Percentiles rank a stretch among this genome's conserved stretches.
These are phyloP conservation scores for Dasypus novemcinctus DNA, from an alignment of 2,113 vertebrate species.

Conservation along the genomic window DNA sequence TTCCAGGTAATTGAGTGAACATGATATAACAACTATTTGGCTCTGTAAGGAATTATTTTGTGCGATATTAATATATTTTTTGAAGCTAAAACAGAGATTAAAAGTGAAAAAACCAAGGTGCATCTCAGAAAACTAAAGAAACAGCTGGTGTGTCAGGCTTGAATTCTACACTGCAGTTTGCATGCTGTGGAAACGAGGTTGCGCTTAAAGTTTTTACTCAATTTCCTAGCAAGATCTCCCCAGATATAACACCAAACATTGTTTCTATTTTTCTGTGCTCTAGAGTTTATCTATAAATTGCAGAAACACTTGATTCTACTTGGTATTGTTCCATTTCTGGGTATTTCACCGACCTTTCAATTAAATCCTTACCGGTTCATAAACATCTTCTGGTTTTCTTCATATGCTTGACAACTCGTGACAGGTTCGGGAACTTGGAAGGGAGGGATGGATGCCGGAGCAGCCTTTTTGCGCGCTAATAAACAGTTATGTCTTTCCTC, in stretches of 20 bases:
- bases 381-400: conserved; percentile 51
- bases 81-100: not conserved
- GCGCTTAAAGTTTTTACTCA: not conserved
- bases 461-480: conserved; percentile 65
- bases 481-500: conserved; percentile 73
- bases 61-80: not conserved
- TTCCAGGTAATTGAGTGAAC: not conserved
- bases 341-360: not conserved
- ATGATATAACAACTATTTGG: not conserved
- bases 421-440: conserved; percentile 54
- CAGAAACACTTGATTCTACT: not conserved
- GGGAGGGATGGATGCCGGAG: not conserved
- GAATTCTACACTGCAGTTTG: not conserved
- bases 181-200: not conserved
- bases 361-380: conserved; percentile 65
- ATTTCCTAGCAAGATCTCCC: not conserved
- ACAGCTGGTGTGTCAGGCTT: too few species aligned
- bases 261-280: not conserved
- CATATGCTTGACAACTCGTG: conserved; percentile 67
- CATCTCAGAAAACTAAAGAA: not conserved
- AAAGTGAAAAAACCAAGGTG: not conserved
- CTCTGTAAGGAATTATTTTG: not conserved
- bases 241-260: not conserved
- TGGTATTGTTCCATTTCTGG: not conserved
- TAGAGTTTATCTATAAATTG: not conserved